phyloP scores from a whole-genome alignment of 2,888 invertebrate species.

The Cephus nigrinus region DNA sequence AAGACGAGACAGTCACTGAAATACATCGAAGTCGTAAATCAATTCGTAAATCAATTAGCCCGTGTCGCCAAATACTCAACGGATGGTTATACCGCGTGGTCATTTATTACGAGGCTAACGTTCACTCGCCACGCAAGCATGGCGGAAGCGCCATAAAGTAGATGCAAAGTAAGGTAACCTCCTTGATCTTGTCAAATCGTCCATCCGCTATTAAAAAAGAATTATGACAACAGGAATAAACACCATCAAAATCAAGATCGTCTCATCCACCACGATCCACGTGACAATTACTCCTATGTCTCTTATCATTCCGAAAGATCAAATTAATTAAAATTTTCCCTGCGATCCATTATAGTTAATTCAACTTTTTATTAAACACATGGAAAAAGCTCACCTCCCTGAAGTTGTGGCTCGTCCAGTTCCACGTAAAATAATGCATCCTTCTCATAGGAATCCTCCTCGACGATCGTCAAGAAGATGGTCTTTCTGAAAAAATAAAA shows the following conservation, averaged over 20 bases:
- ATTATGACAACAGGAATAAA: background rate
- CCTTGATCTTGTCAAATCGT: background rate
- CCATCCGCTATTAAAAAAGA: background rate
- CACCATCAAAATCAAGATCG: background rate
- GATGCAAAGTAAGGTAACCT: background rate
- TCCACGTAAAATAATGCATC: constrained; percentile 94
- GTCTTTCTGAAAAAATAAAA: constrained; percentile 80
- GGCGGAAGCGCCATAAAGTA: background rate
- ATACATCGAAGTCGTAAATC: background rate
- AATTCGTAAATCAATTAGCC: background rate
- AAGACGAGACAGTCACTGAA: background rate
- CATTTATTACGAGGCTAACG: background rate
- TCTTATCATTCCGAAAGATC: background rate
- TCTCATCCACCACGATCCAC: background rate
- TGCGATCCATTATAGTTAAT: background rate
- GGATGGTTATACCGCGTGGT: background rate
- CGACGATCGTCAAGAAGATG: constrained; percentile 88
- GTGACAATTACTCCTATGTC: background rate
- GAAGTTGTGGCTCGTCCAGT: constrained; percentile 87
- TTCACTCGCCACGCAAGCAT: background rate
- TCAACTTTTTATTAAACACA: background rate
- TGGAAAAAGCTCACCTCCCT: constrained; percentile 78
- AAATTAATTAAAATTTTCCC: background rate
- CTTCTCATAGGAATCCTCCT: constrained; percentile 98
- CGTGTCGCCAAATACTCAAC: background rate